Conservation (phyloP, 2,888 invertebrate species). For the Epirrhoe tristata region DNA sequence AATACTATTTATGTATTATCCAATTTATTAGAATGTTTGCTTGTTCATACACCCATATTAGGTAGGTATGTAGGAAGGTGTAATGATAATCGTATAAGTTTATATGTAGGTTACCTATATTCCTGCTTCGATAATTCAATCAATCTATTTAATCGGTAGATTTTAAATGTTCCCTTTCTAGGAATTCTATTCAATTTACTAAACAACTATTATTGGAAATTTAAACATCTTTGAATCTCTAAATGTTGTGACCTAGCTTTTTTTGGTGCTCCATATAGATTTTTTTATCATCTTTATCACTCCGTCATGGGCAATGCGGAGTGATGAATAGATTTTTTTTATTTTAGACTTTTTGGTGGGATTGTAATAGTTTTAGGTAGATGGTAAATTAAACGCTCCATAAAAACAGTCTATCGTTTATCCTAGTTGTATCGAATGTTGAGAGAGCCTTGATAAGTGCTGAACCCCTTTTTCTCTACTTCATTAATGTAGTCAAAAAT, state of each 20-base stretch:
- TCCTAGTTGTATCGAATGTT: constrained; percentile 11
- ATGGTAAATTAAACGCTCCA: constrained; percentile 46
- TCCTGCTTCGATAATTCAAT: too few species aligned
- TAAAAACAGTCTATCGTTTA: constrained; percentile 42
- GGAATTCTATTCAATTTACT: neutral
- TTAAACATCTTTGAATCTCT: constrained; percentile 49
- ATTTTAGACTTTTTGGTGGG: neutral
- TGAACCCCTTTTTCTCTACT: constrained; percentile 30
- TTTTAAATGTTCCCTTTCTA: neutral
- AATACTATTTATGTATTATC: neutral
- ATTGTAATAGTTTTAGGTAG: neutral
- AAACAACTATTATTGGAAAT: neutral
- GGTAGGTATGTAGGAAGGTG: too few species aligned
- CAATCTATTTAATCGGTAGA: neutral
- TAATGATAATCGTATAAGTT: neutral
- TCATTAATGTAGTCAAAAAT: too few species aligned
- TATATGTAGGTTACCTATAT: neutral
- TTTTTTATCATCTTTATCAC: constrained; percentile 68
- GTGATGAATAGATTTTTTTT: constrained; percentile 68
- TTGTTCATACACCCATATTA: constrained; percentile 4
- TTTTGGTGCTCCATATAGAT: constrained; percentile 43
- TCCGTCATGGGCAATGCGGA: constrained; percentile 84
- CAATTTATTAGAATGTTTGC: neutral
- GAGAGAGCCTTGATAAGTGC: constrained; percentile 17
- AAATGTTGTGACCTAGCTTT: constrained; percentile 61